These are phyloP conservation scores for Hypomesus transpacificus DNA, from an alignment of 2,113 vertebrate species.

Conservation along the genomic window DNA sequence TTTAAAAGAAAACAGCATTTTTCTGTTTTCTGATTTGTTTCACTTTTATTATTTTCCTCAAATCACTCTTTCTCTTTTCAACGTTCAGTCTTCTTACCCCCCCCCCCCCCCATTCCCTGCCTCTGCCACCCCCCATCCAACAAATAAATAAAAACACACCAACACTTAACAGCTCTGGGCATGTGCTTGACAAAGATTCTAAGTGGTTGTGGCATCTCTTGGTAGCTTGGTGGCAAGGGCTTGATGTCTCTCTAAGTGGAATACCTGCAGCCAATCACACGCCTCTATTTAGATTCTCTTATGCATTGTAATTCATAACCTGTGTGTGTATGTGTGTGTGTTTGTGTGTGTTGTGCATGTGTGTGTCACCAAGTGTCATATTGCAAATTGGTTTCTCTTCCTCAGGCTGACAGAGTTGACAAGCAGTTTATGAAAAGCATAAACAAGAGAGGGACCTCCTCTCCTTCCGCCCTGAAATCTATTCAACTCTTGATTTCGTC, in stretches of 20 bases:
- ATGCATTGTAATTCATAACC: slow-evolving; percentile 58
- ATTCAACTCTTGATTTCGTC: not conserved
- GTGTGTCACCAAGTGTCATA: not conserved
- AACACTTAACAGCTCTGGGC: not conserved
- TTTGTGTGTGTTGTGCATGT: not conserved
- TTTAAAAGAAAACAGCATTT: not conserved
- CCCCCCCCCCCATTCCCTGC: slow-evolving; percentile 13
- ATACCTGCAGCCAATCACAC: slow-evolving; percentile 48
- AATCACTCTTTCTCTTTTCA: not conserved
- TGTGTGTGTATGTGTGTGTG: slow-evolving; percentile 5
- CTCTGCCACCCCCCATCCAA: slow-evolving; percentile 12
- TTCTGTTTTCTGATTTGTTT: not conserved
- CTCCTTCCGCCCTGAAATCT: not conserved
- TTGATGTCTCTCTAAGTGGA: slow-evolving; percentile 62
- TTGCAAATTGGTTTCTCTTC: not conserved
- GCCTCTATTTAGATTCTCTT: slow-evolving; percentile 48
- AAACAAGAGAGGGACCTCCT: not conserved
- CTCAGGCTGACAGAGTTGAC: not conserved
- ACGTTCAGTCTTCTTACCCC: slow-evolving; percentile 11
- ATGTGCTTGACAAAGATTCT: slow-evolving; percentile 52
- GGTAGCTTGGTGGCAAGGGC: slow-evolving; percentile 52
- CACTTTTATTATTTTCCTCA: not conserved
- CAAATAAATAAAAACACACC: not conserved
- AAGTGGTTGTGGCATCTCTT: slow-evolving; percentile 57
- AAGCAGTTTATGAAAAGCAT: not conserved